Evolutionary conservation across 2,888 invertebrate species (phyloP).

Genomic region (Sipha maydis): DNA sequence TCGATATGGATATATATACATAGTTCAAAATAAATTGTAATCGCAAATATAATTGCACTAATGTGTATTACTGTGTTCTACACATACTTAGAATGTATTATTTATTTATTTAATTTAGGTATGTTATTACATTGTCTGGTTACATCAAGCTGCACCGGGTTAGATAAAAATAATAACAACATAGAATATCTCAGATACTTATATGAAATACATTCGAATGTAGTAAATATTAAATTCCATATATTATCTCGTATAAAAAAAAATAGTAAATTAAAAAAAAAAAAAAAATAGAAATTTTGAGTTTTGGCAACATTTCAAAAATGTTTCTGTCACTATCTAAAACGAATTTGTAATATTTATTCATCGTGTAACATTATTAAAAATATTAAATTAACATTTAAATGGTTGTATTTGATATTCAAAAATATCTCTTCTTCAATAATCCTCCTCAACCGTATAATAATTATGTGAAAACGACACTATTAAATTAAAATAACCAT

Average conservation of each 20-base stretch:
- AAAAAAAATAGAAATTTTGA: background rate
- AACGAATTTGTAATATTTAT: conserved; percentile 21
- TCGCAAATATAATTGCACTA: no score
- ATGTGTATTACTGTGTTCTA: no score
- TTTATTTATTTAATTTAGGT: no score
- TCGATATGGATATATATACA: no score
- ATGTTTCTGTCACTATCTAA: background rate
- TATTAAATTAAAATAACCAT: conserved; percentile 16
- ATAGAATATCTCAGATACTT: no score
- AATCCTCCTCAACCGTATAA: background rate
- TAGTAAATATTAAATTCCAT: background rate
- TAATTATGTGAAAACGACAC: background rate
- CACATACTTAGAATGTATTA: no score
- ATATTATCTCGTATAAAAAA: background rate
- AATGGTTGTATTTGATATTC: background rate
- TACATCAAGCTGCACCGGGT: no score
- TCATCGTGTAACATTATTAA: background rate
- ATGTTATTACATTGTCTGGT: no score
- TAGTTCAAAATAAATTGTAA: no score
- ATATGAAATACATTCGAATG: no score
- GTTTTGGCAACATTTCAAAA: conserved; percentile 33
- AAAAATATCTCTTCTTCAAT: background rate
- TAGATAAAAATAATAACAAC: no score
- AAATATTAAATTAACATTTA: conserved; percentile 37
- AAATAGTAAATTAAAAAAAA: no score